These are phyloP conservation scores for Halcyon malimbica DNA, from an alignment of 2,113 vertebrate genomes.

Conservation along the genomic window DNA sequence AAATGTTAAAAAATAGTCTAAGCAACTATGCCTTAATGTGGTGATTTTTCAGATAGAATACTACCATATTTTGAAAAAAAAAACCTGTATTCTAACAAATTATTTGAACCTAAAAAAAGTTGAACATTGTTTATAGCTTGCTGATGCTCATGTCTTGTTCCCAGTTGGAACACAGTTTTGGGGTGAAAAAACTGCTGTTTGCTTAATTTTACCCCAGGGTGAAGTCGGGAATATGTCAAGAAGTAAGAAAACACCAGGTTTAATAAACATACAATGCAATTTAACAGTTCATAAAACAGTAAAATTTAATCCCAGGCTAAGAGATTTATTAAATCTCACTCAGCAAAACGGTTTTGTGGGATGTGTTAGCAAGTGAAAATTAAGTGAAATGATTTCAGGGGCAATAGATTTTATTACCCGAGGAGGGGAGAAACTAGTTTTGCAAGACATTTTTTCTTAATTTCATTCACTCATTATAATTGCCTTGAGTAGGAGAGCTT, in stretches of 20 bases:
- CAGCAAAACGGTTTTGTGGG: constrained; percentile 72
- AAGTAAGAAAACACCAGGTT: constrained; percentile 70
- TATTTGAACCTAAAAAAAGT: neutral
- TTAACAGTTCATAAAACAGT: constrained; percentile 91
- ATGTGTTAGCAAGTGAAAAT: constrained; percentile 77
- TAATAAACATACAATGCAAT: constrained; percentile 81
- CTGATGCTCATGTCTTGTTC: constrained; percentile 21
- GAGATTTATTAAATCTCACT: constrained; percentile 87
- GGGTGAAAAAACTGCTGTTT: constrained; percentile 13
- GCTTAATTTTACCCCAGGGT: constrained; percentile 58
- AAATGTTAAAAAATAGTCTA: neutral
- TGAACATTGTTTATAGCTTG: constrained; percentile 51
- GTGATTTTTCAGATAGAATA: constrained; percentile 29
- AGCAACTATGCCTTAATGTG: neutral
- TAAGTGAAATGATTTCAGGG: constrained; percentile 83
- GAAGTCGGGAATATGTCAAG: constrained; percentile 59
- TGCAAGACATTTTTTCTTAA: constrained; percentile 85
- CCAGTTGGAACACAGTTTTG: constrained; percentile 21
- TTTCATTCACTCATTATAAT: constrained; percentile 87
- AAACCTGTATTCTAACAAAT: neutral
- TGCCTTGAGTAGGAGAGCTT: constrained; percentile 81
- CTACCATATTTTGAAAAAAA: neutral
- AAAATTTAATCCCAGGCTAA: constrained; percentile 83
- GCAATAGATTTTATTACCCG: constrained; percentile 84
- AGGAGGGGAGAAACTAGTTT: constrained; percentile 74